Evolutionary conservation across 2,888 invertebrate species (phyloP), one percentile per base, ranked within the genome.

Genomic region (Acanthosepion esculentum): DNA sequence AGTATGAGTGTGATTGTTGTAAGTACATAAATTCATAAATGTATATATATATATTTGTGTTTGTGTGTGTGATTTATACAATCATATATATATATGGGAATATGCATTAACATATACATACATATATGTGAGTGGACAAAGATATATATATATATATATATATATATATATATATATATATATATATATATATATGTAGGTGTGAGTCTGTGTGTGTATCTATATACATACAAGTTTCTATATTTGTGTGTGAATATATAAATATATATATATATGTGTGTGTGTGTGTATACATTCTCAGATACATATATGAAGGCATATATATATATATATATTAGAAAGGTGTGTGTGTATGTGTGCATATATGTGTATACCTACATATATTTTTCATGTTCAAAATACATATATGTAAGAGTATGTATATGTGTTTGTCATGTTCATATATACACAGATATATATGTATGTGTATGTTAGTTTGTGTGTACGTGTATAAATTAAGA

Each of bases 271-370:
- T 8, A 50, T 50, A 50, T 64, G 29, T 26, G 29, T 29, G 29
- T 26, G 29, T 64, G 29, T 64, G 7, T 64, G 7, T 23, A n/a
- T n/a, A n/a, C 10, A 29, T 78, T 1, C n/a, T 7, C 15, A 78
- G 8, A n/a, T n/a, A 8, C 5, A 78, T n/a, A 78, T 78, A 10
- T 7, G n/a, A 10, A 29, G 8, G n/a, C 15, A 78, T 78, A 78
- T 78, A n/a, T 15, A 78, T n/a, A 78, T 78, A 78, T n/a, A 78
- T 78, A 78, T 78, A 78, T 78, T n/a, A n/a, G n/a, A n/a, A n/a
- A n/a, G n/a, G 18, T 78, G 33, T 78, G 12, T n/a, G 12, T 78
- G 33, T n/a, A n/a, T n/a, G 4, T 33, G 12, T 78, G 8, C n/a
- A 78, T n/a, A 64, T 64, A 64, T 64, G 26, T 64, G 26, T 64